Evolutionary conservation across 2,888 invertebrate species (phyloP).

Genomic region (Chrysolina americana): DNA sequence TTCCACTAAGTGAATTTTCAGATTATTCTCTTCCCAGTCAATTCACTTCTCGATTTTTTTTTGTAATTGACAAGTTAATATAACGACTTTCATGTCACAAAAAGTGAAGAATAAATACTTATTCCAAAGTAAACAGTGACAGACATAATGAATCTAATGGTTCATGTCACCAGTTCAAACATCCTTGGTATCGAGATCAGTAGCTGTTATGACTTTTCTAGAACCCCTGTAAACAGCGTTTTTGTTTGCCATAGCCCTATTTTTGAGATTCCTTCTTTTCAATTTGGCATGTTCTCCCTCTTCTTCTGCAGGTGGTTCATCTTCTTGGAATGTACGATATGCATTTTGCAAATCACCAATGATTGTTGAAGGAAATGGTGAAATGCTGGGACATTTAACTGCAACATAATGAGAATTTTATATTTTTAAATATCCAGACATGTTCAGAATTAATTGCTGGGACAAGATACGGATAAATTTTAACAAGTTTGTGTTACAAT

Average conservation of each 20-base stretch:
- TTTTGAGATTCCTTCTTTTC: slow-evolving; percentile 34
- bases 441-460: no score
- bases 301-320: not conserved
- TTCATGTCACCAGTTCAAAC: not conserved
- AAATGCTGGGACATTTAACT: slow-evolving; percentile 46
- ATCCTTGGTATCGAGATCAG: slow-evolving; percentile 1
- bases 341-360: slow-evolving; percentile 45
- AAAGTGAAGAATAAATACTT: no score
- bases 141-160: no score
- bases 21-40: no score
- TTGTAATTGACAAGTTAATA: no score
- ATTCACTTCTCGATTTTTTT: no score
- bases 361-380: slow-evolving; percentile 48
- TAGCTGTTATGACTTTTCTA: slow-evolving; percentile 47
- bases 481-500: no score
- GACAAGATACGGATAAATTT: no score
- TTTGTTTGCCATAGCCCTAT: slow-evolving; percentile 49
- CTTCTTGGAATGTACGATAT: slow-evolving; percentile 25
- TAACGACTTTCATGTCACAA: no score
- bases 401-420: slow-evolving; percentile 29
- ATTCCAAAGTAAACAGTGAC: no score
- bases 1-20: no score
- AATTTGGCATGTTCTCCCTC: slow-evolving; percentile 8
- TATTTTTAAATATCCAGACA: no score
- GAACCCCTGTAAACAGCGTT: slow-evolving; percentile 54